A percentile compares a stretch with the other conserved stretches of the same genome.
These are phyloP conservation scores for Drosophila lacteicornis DNA, from an alignment of 1,140 invertebrate species.

Conservation along the genomic window DNA sequence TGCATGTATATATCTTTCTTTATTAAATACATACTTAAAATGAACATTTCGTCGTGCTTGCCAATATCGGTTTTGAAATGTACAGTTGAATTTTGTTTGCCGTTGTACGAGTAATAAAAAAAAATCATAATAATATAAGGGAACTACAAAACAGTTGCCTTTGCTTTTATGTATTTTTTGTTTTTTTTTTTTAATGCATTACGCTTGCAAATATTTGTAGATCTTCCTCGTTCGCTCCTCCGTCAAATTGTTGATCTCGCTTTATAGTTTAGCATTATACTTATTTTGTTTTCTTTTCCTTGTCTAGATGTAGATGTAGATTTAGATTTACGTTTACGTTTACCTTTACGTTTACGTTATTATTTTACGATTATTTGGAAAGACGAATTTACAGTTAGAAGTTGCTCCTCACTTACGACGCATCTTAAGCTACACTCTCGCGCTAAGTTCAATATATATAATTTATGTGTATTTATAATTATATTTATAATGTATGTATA, in stretches of 20 bases:
- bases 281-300: constrained; percentile 30
- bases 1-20: constrained; percentile 50
- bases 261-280: constrained; percentile 32
- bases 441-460: constrained; percentile 38
- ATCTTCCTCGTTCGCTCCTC: constrained; percentile 22
- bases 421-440: constrained; percentile 50
- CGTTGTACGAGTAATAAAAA: constrained; percentile 42
- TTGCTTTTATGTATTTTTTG: constrained; percentile 1
- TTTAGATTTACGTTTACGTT: constrained; percentile 41
- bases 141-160: constrained; percentile 29
- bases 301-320: constrained; percentile 23
- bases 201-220: constrained; percentile 20
- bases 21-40: constrained; percentile 60
- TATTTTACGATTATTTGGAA: constrained; percentile 78
- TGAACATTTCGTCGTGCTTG: constrained; percentile 46
- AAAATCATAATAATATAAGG: constrained; percentile 34
- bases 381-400: constrained; percentile 81
- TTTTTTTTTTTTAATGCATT: constrained; percentile 13
- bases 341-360: constrained; percentile 53
- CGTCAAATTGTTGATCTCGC: constrained; percentile 23
- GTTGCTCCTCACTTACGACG: constrained; percentile 51
- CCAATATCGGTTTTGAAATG: constrained; percentile 50
- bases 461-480: constrained; percentile 31
- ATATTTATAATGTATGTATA: constrained; percentile 28
- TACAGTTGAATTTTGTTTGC: constrained; percentile 55